Conservation (phyloP, 1,140 invertebrate species). For the Tetramorium alpestre region DNA sequence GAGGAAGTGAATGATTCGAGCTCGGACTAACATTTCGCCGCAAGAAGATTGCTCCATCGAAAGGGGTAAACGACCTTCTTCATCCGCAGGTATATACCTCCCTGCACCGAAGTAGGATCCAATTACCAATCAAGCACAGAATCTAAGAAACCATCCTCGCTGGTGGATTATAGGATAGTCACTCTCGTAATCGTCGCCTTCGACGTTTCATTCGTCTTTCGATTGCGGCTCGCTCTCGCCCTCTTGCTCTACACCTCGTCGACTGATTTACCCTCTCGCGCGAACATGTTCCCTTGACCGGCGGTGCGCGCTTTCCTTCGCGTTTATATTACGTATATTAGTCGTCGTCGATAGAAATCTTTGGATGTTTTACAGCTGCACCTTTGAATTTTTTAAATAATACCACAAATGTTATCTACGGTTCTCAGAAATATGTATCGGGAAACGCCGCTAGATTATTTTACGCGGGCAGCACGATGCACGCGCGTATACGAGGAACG, state of each 20-base stretch:
- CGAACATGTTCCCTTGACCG: conserved; percentile 4
- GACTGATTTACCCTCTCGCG: conserved; percentile 23
- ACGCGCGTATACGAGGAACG: conserved; percentile 33
- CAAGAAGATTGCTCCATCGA: conserved; percentile 63
- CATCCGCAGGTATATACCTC: conserved; percentile 34
- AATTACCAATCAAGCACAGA: conserved; percentile 64
- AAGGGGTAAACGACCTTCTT: conserved; percentile 70
- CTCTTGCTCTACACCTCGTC: conserved; percentile 23
- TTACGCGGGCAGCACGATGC: background rate
- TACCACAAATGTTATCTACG: conserved; percentile 73
- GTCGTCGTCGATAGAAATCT: background rate
- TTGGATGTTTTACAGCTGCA: background rate
- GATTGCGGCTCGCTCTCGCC: conserved; percentile 48
- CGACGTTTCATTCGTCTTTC: conserved; percentile 64
- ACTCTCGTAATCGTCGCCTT: conserved; percentile 57
- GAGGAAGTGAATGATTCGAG: conserved; percentile 59
- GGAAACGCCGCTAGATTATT: conserved; percentile 18
- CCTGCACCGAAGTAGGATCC: conserved; percentile 52
- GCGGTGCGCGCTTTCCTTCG: background rate
- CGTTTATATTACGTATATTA: background rate
- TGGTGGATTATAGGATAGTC: conserved; percentile 65
- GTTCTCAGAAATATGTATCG: conserved; percentile 14
- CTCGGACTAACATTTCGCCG: conserved; percentile 45
- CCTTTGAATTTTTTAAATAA: conserved; percentile 55
- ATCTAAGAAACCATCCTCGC: conserved; percentile 59